Conservation (phyloP, 2,888 invertebrate genomes). For the Calameuta pallipes region DNA sequence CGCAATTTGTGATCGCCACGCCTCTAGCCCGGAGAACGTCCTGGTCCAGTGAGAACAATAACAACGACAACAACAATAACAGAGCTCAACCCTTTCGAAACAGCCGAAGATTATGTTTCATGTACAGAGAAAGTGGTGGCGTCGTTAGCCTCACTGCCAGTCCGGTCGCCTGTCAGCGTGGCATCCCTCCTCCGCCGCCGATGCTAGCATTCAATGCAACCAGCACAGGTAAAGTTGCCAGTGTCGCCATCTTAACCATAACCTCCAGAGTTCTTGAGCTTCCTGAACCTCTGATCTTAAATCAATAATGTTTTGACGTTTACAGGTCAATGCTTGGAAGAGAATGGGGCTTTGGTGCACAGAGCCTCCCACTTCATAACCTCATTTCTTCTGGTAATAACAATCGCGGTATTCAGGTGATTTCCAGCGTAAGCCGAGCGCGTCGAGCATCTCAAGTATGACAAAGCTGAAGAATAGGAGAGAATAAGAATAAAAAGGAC, state of each 20-base stretch:
- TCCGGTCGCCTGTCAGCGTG: constrained; percentile 63
- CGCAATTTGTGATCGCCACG: constrained; percentile 86
- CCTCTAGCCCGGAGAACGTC: constrained; percentile 71
- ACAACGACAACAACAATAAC: constrained; percentile 50
- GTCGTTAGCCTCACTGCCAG: constrained; percentile 63
- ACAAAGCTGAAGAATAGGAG: constrained; percentile 3
- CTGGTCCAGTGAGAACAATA: constrained; percentile 49
- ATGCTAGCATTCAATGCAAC: constrained; percentile 78
- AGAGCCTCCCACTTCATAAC: constrained; percentile 45
- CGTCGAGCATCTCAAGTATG: constrained; percentile 16
- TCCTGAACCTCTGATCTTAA: constrained; percentile 5
- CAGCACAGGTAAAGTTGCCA: constrained; percentile 71
- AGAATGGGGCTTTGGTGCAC: constrained; percentile 55
- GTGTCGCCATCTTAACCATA: neutral
- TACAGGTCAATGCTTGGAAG: constrained; percentile 75
- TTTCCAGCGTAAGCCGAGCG: constrained; percentile 47
- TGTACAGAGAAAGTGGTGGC: constrained; percentile 74
- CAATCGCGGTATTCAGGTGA: constrained; percentile 60
- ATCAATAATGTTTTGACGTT: constrained; percentile 27
- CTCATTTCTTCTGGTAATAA: constrained; percentile 41
- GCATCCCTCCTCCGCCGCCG: constrained; percentile 57
- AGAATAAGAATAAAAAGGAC: constrained; percentile 8
- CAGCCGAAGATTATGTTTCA: constrained; percentile 79
- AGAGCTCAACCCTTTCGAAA: constrained; percentile 62
- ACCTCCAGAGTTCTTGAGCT: neutral